Conservation (phyloP, 2,797 vertebrate genomes). For the Mus caroli region DNA sequence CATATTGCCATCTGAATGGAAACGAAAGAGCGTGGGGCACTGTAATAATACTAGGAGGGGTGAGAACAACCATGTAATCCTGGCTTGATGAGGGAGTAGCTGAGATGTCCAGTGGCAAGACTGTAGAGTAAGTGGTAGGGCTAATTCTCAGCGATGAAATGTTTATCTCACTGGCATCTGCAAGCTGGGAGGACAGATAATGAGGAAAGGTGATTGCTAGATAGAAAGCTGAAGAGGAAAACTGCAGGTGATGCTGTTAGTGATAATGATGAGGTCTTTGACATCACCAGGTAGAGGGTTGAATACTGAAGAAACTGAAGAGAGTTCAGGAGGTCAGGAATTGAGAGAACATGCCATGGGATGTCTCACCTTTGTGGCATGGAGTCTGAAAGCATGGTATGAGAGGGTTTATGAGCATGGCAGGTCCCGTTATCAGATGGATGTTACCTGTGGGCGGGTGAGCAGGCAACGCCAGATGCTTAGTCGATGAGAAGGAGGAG, state of each 20-base stretch:
- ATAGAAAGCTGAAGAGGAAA: not conserved
- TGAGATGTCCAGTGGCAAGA: not conserved
- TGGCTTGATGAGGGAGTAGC: not conserved
- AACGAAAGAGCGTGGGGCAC: not conserved
- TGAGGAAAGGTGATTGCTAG: not conserved
- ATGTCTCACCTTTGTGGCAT: not conserved
- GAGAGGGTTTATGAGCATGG: too few relatives aligned
- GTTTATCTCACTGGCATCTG: not conserved
- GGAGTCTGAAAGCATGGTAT: not conserved
- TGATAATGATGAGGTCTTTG: not conserved
- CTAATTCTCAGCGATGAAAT: not conserved
- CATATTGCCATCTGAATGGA: not conserved
- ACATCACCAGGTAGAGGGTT: not conserved
- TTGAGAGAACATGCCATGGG: not conserved
- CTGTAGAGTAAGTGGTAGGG: not conserved
- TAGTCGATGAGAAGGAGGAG: not conserved
- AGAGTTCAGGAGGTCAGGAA: not conserved
- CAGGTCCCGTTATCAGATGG: too few relatives aligned
- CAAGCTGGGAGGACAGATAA: not conserved
- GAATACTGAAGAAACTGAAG: not conserved
- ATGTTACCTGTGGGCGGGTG: not conserved
- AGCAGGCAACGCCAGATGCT: not conserved
- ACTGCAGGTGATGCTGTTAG: not conserved
- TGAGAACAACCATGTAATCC: not conserved
- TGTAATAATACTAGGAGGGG: accelerated